A percentile compares a stretch with the other conserved stretches of the same genome.
These are phyloP conservation scores for Synaphobranchus kaupii DNA, from an alignment of 2,797 vertebrate species.

Conservation along the genomic window DNA sequence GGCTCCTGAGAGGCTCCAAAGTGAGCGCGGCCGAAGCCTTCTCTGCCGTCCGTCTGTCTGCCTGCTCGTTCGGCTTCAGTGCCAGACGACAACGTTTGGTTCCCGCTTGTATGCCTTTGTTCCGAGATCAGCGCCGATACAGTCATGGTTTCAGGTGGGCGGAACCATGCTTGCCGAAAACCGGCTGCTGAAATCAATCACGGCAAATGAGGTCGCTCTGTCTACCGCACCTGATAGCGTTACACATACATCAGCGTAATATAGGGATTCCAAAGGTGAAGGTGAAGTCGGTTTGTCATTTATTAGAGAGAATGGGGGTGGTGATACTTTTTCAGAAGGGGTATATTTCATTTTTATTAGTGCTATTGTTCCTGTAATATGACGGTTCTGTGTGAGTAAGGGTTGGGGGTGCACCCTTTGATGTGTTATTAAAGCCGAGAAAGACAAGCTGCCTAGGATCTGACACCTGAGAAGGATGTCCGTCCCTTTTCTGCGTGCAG, in stretches of 20 bases:
- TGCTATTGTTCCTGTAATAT: conserved; percentile 32
- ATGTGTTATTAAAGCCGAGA: conserved; percentile 25
- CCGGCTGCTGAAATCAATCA: neutral
- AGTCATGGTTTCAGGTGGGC: neutral
- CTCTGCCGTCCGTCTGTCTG: conserved; percentile 41
- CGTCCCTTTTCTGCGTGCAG: conserved; percentile 92
- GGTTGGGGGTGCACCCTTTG: conserved; percentile 20
- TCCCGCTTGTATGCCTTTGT: conserved; percentile 52
- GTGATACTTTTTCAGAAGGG: neutral
- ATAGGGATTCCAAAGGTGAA: conserved; percentile 6
- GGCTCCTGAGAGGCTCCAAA: neutral
- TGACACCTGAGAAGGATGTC: conserved; percentile 84
- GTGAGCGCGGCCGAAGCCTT: neutral
- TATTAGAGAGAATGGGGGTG: conserved; percentile 6
- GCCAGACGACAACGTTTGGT: conserved; percentile 44
- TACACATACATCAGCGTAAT: neutral
- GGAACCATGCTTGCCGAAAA: neutral
- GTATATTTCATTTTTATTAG: conserved; percentile 17
- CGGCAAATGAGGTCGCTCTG: neutral
- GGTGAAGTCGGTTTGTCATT: conserved; percentile 6
- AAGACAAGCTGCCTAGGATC: conserved; percentile 70
- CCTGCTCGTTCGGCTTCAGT: conserved; percentile 37
- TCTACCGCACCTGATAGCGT: neutral
- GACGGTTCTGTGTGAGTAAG: conserved; percentile 25
- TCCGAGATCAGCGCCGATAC: neutral